A percentile compares a stretch with the other conserved stretches of the same genome.
Conservation (phyloP, 2,797 vertebrate species). For the Picus viridis region DNA sequence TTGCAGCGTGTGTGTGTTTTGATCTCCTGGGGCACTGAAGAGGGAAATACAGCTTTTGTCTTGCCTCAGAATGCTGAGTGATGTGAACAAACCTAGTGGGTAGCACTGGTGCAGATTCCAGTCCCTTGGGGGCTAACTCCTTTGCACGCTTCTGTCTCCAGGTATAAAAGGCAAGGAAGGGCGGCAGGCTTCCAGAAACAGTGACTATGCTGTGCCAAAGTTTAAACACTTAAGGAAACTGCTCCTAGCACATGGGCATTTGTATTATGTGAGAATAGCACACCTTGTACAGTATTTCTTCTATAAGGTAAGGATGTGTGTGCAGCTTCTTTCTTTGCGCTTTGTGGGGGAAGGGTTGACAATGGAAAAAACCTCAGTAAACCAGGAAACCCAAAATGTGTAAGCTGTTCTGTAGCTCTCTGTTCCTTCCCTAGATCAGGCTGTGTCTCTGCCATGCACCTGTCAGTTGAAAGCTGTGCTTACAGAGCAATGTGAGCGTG, state of each 20-base stretch:
- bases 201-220: conserved; percentile 97
- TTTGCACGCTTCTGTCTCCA: conserved; percentile 43
- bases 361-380: background rate
- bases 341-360: background rate
- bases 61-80: background rate
- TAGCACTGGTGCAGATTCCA: background rate
- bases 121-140: background rate
- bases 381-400: accelerated
- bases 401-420: background rate
- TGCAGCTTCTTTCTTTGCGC: background rate
- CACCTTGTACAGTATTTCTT: conserved; percentile 99
- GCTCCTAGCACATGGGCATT: conserved; percentile 93
- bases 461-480: background rate
- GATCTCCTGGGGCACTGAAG: background rate
- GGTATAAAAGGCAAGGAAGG: conserved; percentile 98
- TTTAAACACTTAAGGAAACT: conserved; percentile 96
- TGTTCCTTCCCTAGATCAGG: background rate
- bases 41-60: background rate
- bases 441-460: background rate
- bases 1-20: background rate
- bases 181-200: conserved; percentile 96
- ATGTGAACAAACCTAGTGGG: background rate
- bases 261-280: conserved; percentile 97
- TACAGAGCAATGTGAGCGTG: background rate
- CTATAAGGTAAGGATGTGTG: conserved; percentile 88